Evolutionary conservation across 2,113 vertebrate genomes (phyloP).

Genomic region (Coreoperca whiteheadi): DNA sequence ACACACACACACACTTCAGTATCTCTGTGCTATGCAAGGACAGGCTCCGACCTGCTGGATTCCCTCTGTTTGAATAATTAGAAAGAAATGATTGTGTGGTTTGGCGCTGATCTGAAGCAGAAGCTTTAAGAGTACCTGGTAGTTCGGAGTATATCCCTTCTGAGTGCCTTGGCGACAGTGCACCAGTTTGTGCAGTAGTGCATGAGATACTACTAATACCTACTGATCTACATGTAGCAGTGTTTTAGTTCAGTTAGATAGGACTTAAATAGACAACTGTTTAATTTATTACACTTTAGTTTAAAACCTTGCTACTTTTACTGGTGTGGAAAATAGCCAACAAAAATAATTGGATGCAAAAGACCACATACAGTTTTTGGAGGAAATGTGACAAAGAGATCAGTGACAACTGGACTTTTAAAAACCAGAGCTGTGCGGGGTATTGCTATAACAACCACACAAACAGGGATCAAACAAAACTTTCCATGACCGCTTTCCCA

Average conservation of each 20-base stretch:
- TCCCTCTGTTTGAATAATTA: slow-evolving; percentile 23
- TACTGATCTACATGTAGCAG: background rate
- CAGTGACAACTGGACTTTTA: background rate
- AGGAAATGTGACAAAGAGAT: background rate
- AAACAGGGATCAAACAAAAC: background rate
- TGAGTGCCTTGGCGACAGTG: background rate
- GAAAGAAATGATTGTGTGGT: slow-evolving; percentile 8
- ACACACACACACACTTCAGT: too few species aligned
- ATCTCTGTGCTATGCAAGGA: slow-evolving; percentile 43
- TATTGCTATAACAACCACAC: background rate
- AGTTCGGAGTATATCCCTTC: slow-evolving; percentile 1
- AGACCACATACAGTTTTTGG: background rate
- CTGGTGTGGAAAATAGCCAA: background rate
- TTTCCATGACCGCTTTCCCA: background rate
- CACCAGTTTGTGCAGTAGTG: background rate
- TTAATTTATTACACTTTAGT: slow-evolving; percentile 2
- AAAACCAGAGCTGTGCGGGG: too few species aligned
- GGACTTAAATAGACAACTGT: background rate
- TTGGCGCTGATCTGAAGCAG: slow-evolving; percentile 22
- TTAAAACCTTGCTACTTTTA: background rate
- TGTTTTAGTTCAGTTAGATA: background rate
- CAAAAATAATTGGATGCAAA: background rate
- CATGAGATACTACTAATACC: background rate
- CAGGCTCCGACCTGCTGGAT: slow-evolving; percentile 42
- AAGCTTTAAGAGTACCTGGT: slow-evolving; percentile 13